Evolutionary conservation across 2,113 vertebrate species (phyloP).

Genomic region (Cheilinus undulatus): DNA sequence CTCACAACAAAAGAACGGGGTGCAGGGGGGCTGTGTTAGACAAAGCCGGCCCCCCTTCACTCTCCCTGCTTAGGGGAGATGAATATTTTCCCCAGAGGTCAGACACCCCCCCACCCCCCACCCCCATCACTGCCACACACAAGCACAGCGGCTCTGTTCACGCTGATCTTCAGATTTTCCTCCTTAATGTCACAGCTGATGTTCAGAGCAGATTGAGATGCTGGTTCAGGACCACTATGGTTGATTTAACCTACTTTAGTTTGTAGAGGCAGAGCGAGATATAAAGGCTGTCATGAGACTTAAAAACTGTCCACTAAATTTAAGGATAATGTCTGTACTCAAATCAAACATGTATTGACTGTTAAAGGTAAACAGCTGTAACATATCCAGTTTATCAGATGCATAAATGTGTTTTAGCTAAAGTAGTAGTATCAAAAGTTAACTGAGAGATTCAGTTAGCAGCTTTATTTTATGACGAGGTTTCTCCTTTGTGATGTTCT

Average conservation of each 20-base stretch:
- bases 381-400: too few species aligned
- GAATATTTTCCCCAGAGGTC: constrained; percentile 74
- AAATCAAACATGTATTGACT: too few species aligned
- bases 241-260: neutral
- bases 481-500: neutral
- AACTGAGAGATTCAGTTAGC: too few species aligned
- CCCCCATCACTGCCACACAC: neutral
- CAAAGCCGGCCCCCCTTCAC: constrained; percentile 68
- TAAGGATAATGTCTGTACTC: too few species aligned
- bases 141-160: constrained; percentile 19
- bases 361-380: too few species aligned
- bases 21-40: constrained; percentile 64
- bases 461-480: too few species aligned
- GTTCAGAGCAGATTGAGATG: neutral
- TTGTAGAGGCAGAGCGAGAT: neutral
- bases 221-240: neutral
- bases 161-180: constrained; percentile 12
- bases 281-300: neutral
- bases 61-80: constrained; percentile 72
- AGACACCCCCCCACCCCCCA: constrained; percentile 27
- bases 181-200: neutral
- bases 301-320: neutral
- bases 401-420: too few species aligned
- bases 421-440: too few species aligned
- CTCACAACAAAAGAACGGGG: constrained; percentile 74